These are phyloP conservation scores for Australoheros scitulus DNA, from an alignment of 2,113 vertebrate genomes.

Conservation along the genomic window DNA sequence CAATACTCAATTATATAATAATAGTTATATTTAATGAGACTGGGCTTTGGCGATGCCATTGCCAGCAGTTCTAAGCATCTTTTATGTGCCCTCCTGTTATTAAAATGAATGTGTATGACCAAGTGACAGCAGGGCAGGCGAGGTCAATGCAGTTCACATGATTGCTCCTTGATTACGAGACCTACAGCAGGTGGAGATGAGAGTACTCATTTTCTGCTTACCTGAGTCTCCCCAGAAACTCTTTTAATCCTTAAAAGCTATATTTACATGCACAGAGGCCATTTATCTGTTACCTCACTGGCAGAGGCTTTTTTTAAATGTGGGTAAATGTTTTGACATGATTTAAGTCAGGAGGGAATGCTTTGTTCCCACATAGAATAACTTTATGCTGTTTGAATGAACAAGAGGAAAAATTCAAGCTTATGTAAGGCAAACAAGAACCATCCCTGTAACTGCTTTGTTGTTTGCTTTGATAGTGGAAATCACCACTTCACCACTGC, in stretches of 20 bases:
- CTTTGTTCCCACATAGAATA: constrained; percentile 1
- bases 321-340: background rate
- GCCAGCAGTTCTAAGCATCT: background rate
- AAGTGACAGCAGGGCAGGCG: constrained; percentile 7
- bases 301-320: background rate
- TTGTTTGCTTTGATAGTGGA: background rate
- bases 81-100: background rate
- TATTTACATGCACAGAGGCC: constrained; percentile 25
- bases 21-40: constrained; percentile 4
- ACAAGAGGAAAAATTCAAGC: background rate
- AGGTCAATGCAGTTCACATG: constrained; percentile 8
- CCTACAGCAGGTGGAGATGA: constrained; percentile 48
- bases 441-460: background rate
- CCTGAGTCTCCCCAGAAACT: constrained; percentile 24
- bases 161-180: constrained; percentile 41
- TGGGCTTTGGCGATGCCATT: background rate
- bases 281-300: constrained; percentile 1
- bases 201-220: constrained; percentile 46
- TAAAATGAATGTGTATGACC: constrained; percentile 5
- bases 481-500: background rate
- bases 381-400: background rate
- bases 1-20: background rate
- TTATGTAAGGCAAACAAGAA: constrained; percentile 1
- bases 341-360: background rate
- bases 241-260: constrained; percentile 26